These are phyloP conservation scores for Cichlasoma orientale DNA, from an alignment of 2,797 vertebrate species.

Conservation along the genomic window DNA sequence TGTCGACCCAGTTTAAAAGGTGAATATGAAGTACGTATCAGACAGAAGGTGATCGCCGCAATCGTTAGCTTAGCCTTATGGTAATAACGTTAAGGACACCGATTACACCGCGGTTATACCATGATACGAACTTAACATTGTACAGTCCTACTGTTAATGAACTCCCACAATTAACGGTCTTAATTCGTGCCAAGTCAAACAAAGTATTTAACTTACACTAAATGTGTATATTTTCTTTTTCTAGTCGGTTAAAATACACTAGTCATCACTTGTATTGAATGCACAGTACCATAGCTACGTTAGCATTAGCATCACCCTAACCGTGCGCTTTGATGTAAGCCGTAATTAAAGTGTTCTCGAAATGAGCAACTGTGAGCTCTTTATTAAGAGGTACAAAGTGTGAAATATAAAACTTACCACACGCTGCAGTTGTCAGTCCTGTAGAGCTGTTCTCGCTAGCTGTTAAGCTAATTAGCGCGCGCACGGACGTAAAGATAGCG, in stretches of 20 bases:
- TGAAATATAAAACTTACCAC: conserved; percentile 65
- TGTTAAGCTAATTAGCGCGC: conserved; percentile 69
- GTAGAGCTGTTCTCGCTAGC: conserved; percentile 26
- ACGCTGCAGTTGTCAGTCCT: conserved; percentile 26
- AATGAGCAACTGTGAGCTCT: background rate
- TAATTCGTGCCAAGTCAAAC: background rate
- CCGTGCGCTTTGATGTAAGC: rapidly evolving
- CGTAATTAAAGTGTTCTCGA: background rate
- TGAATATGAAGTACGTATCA: background rate
- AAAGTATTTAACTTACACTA: background rate
- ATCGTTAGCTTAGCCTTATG: background rate
- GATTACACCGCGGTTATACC: background rate
- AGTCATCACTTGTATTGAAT: background rate
- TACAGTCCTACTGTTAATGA: background rate
- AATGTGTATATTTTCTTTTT: rapidly evolving
- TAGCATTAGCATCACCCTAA: background rate
- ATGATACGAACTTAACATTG: background rate
- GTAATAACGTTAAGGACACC: background rate
- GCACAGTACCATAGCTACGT: background rate
- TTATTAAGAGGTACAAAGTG: background rate
- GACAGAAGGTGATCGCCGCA: conserved; percentile 7
- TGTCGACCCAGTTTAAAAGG: background rate
- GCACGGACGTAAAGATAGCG: conserved; percentile 47
- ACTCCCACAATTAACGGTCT: too few relatives aligned
- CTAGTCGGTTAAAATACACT: background rate